Evolutionary conservation across 2,888 invertebrate genomes (phyloP).

Genomic region (Cephus runcator): DNA sequence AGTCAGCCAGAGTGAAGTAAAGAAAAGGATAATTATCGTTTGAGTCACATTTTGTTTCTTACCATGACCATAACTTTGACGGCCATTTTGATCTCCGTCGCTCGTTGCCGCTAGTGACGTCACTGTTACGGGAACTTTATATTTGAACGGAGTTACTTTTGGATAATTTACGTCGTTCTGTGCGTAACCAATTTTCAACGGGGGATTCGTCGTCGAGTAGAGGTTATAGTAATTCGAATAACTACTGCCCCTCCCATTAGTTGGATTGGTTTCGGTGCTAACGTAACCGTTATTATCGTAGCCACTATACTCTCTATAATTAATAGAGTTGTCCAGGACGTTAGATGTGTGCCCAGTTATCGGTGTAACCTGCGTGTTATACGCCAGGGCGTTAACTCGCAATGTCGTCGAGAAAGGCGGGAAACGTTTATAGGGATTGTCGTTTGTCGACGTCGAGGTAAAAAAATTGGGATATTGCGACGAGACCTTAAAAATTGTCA

Average conservation of each 20-base stretch:
- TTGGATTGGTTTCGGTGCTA: slow-evolving; percentile 25
- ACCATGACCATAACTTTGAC: slow-evolving; percentile 57
- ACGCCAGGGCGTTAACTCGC: slow-evolving; percentile 7
- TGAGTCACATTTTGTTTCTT: slow-evolving; percentile 44
- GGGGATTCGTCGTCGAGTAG: slow-evolving; percentile 35
- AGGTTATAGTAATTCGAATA: slow-evolving; percentile 31
- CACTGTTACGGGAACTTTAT: slow-evolving; percentile 48
- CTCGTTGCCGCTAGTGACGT: slow-evolving; percentile 47
- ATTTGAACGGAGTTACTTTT: slow-evolving; percentile 57
- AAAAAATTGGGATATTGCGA: slow-evolving; percentile 40
- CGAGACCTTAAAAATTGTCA: slow-evolving; percentile 47
- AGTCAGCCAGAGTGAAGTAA: not conserved
- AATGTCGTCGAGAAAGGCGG: slow-evolving; percentile 5
- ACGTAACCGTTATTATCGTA: slow-evolving; percentile 17
- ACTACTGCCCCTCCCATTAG: slow-evolving; percentile 34
- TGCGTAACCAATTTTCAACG: slow-evolving; percentile 45
- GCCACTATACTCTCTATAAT: not conserved
- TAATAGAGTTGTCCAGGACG: slow-evolving; percentile 22
- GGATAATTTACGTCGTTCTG: slow-evolving; percentile 53
- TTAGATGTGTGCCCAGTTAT: slow-evolving; percentile 15
- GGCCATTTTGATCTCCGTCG: slow-evolving; percentile 50
- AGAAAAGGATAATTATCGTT: slow-evolving; percentile 5
- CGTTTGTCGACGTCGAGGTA: slow-evolving; percentile 34
- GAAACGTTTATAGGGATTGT: slow-evolving; percentile 28
- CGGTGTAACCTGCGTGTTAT: slow-evolving; percentile 25